Evolutionary conservation across 2,888 invertebrate species (phyloP).

Genomic region (Drosophila eohydei): DNA sequence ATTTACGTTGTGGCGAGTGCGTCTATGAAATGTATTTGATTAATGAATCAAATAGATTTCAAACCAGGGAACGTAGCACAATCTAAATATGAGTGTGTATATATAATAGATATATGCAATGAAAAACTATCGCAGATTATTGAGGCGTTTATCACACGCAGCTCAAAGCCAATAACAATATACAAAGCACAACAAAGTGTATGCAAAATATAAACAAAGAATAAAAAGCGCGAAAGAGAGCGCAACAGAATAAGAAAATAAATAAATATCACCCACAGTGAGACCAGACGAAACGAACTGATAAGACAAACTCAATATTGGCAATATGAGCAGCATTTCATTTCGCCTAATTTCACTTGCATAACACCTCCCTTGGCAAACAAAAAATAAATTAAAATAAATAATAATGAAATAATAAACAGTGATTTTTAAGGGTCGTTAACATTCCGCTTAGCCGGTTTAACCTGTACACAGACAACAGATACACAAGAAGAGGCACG

Average conservation of each 20-base stretch:
- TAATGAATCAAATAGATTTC: constrained; percentile 34
- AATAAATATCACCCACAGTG: constrained; percentile 41
- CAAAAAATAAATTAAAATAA: not conserved
- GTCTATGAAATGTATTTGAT: constrained; percentile 43
- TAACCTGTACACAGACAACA: constrained; percentile 64
- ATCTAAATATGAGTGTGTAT: no score
- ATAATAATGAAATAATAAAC: not conserved
- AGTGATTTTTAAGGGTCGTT: constrained; percentile 58
- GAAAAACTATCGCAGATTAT: constrained; percentile 33
- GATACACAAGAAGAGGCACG: constrained; percentile 69
- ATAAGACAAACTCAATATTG: constrained; percentile 9
- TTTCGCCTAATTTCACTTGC: constrained; percentile 41
- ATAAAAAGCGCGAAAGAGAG: constrained; percentile 58
- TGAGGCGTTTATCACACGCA: constrained; percentile 33
- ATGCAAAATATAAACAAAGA: constrained; percentile 77
- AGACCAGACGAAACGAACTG: constrained; percentile 34
- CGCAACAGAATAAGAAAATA: constrained; percentile 30
- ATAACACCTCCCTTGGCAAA: constrained; percentile 47
- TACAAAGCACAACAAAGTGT: constrained; percentile 64
- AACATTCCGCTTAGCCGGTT: constrained; percentile 67
- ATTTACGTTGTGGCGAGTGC: constrained; percentile 34
- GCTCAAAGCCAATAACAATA: constrained; percentile 49
- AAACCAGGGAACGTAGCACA: not conserved
- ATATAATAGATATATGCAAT: constrained; percentile 3
- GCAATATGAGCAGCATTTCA: not conserved